Evolutionary conservation across 1,140 invertebrate species (phyloP).

Genomic region (Lepidurus arcticus): DNA sequence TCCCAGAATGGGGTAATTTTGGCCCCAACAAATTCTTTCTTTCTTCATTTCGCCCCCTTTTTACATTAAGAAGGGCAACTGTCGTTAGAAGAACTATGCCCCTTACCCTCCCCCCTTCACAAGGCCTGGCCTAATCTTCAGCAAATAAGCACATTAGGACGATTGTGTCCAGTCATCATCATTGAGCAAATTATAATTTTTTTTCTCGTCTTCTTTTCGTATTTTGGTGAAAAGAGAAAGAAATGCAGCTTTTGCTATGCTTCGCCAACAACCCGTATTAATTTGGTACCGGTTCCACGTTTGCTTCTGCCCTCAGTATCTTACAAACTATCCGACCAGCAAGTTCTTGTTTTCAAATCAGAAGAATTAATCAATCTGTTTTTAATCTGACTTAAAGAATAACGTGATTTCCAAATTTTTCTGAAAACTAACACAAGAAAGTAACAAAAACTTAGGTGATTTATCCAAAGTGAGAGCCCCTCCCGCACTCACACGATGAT

Average conservation of each 20-base stretch:
- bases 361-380: not conserved
- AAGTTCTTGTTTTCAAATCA: not conserved
- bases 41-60: not conserved
- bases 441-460: not conserved
- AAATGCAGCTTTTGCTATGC: not conserved
- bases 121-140: not conserved
- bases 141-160: conserved; percentile 6
- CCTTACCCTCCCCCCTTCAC: not conserved
- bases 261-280: not conserved
- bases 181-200: not conserved
- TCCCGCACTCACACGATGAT: not conserved
- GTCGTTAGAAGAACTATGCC: not conserved
- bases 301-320: not conserved
- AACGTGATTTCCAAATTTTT: too few species aligned
- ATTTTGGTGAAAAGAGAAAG: not conserved
- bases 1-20: too few species aligned
- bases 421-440: too few species aligned
- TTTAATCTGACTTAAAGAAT: too few species aligned
- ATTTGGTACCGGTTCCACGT: not conserved
- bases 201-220: not conserved
- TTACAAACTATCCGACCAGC: not conserved
- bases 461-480: not conserved
- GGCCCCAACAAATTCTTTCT: not conserved
- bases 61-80: not conserved
- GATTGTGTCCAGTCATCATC: conserved; percentile 1